Base-by-base conservation (phyloP, 2,888 invertebrate species). In the Phyllotreta striolata region DNA sequence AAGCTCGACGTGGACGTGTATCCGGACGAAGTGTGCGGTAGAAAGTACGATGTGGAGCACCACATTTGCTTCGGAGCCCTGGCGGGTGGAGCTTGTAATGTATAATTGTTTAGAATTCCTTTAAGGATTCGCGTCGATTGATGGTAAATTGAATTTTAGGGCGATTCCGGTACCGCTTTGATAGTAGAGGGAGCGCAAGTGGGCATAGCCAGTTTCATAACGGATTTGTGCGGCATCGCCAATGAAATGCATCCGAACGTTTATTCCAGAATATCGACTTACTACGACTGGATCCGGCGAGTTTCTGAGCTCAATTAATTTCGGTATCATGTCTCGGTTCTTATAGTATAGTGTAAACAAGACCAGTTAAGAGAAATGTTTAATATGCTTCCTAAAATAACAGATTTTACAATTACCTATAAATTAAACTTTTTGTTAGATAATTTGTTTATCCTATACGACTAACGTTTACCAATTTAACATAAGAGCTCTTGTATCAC, bases 51-150 rank as follows among this genome's bases (percentile, higher is more conserved):
- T 46, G 62, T 59, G 7, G 10, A 43, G 3, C 73, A 74, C 60
- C 74, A 74, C 54, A 71, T 74, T 62, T 74, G 74, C 55, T 71
- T 74, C 57, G 73, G 74, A 14, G 73, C 73, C 9, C 55, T 64
- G 9, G 59, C 54, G n/a, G 74, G 73, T 12, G 74, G 73, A 40
- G 74, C 74, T 35, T 74, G 74, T 47, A 71, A 71, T 51, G 74
- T 74, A 68, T 68, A 71, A 49, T 41, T 49, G 1, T 46, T 43
- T 43, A 14, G 41, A 56, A 1, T 35, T 7, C 12, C 10, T 13
- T n/a, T n/a, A n/a, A n/a, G 10, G 3, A 9, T 7, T 49, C 24
- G 35, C 9, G 13, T n/a, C 3, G 24, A 47, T 47, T 14, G 34
- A 24, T 7, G 24, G 34, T 39, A 24, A 13, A 12, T 12, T 54